phyloP scores from a whole-genome alignment of 2,113 vertebrate species.

The Spea bombifrons region DNA sequence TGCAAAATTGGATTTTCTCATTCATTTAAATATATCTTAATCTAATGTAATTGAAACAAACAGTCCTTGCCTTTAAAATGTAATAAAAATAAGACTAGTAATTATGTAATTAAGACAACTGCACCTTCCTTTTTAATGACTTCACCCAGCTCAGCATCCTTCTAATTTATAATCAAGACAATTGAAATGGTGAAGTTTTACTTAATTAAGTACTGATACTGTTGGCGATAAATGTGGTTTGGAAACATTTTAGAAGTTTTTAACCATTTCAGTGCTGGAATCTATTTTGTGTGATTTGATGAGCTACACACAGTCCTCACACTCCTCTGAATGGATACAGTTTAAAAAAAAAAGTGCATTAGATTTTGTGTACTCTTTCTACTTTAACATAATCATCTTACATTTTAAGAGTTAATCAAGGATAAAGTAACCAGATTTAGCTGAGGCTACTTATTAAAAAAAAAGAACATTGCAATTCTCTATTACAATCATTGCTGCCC shows the following conservation, averaged over 20 bases:
- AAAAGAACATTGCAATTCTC: too few species aligned
- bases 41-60: conserved; percentile 45
- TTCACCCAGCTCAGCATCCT: conserved; percentile 44
- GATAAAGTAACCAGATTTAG: too few species aligned
- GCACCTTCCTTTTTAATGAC: conserved; percentile 40
- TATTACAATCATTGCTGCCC: too few species aligned
- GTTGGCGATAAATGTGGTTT: conserved; percentile 15
- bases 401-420: too few species aligned
- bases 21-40: conserved; percentile 33
- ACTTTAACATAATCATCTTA: too few species aligned
- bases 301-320: too few species aligned
- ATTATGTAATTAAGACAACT: conserved; percentile 44
- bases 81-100: conserved; percentile 44
- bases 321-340: too few species aligned
- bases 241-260: conserved; percentile 13
- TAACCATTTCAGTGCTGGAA: neutral
- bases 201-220: conserved; percentile 33
- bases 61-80: conserved; percentile 42
- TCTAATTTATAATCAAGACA: conserved; percentile 46
- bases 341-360: too few species aligned
- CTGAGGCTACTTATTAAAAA: too few species aligned
- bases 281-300: too few species aligned
- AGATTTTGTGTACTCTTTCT: too few species aligned
- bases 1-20: conserved; percentile 27
- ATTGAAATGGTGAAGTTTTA: conserved; percentile 40